Conservation (phyloP, 1,140 invertebrate species). For the Plectrocnemia conspersa region DNA sequence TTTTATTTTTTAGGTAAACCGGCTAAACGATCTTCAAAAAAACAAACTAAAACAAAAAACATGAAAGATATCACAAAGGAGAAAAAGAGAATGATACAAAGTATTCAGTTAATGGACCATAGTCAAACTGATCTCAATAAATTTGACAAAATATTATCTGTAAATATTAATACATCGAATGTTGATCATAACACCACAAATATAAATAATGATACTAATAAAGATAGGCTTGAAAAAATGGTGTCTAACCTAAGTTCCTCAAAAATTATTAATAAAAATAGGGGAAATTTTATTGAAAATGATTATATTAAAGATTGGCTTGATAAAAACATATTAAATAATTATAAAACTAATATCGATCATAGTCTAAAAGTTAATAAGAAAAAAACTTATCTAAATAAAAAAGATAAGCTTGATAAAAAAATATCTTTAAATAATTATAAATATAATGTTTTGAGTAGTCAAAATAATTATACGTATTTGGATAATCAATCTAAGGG, state of each 20-base stretch:
- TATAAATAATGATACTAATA: no score
- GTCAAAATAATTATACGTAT: neutral
- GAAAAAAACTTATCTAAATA: neutral
- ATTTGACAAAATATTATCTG: no score
- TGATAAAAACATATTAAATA: no score
- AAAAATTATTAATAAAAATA: no score
- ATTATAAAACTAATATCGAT: no score
- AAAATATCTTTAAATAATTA: no score
- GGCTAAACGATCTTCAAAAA: neutral
- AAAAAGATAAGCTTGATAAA: constrained; percentile 19
- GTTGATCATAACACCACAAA: no score
- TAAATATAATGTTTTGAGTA: neutral
- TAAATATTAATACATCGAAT: no score
- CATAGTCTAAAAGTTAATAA: neutral
- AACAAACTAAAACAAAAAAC: neutral
- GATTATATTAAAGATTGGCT: no score
- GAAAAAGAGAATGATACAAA: neutral
- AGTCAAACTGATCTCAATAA: neutral
- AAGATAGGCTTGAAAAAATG: no score
- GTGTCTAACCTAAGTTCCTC: no score
- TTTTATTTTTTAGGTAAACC: neutral
- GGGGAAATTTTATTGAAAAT: no score
- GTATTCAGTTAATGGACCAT: neutral
- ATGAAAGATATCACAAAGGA: constrained; percentile 3
- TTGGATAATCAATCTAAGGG: neutral